Evolutionary conservation across 2,888 invertebrate species (phyloP).

Genomic region (Horisme vitalbata): DNA sequence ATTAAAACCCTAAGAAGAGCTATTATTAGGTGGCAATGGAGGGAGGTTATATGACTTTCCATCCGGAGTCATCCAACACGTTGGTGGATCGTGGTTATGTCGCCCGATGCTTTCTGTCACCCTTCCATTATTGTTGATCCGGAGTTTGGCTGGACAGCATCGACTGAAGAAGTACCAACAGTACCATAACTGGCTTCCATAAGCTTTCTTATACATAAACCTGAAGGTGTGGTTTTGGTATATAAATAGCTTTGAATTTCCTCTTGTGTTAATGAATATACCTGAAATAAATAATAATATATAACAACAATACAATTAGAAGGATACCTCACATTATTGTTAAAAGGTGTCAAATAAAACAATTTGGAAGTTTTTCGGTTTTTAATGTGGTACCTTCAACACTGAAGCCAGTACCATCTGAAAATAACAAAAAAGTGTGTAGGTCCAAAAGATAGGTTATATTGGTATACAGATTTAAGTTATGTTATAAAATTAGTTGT

Average conservation of each 20-base stretch:
- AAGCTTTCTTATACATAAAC: conserved; percentile 79
- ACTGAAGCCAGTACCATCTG: too few relatives aligned
- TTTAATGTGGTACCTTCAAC: too few relatives aligned
- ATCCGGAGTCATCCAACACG: conserved; percentile 78
- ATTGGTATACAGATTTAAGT: too few relatives aligned
- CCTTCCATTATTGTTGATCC: conserved; percentile 72
- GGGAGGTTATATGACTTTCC: conserved; percentile 75
- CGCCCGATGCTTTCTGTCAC: conserved; percentile 75
- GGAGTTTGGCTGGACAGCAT: conserved; percentile 73
- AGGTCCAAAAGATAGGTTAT: too few relatives aligned
- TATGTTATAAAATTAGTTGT: too few relatives aligned
- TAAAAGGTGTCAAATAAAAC: conserved; percentile 11
- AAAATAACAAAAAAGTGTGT: too few relatives aligned
- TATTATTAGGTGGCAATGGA: conserved; percentile 59
- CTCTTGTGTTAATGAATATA: conserved; percentile 77
- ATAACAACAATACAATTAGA: conserved; percentile 11
- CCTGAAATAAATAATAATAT: conserved; percentile 58
- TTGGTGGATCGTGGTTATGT: conserved; percentile 77
- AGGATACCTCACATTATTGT: background rate
- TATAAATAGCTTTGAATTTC: conserved; percentile 76
- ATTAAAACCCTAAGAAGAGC: conserved; percentile 43
- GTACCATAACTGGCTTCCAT: conserved; percentile 79
- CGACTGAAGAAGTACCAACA: conserved; percentile 80
- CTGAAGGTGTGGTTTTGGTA: conserved; percentile 79
- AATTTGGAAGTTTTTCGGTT: too few relatives aligned